phyloP scores from a whole-genome alignment of 2,797 vertebrate species.

The Austrolebias charrua region DNA sequence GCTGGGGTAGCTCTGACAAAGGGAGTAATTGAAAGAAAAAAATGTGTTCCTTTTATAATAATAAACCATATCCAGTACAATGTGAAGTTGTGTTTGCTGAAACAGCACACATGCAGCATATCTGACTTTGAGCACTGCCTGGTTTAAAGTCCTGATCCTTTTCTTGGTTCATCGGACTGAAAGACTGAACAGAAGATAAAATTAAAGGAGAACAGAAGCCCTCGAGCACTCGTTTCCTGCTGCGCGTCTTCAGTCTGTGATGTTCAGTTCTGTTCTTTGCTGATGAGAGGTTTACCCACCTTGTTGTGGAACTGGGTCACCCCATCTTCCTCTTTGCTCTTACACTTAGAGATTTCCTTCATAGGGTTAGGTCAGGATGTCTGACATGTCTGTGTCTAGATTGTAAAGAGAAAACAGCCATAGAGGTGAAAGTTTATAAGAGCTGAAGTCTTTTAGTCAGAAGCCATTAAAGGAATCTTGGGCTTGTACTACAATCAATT shows the following conservation, averaged over 20 bases:
- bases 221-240: conserved; percentile 27
- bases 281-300: conserved; percentile 13
- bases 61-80: conserved; percentile 6
- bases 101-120: neutral
- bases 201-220: conserved; percentile 15
- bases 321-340: neutral
- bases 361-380: neutral
- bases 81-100: conserved; percentile 8
- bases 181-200: conserved; percentile 16
- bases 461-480: neutral
- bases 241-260: conserved; percentile 22
- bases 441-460: conserved; percentile 3
- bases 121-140: conserved; percentile 12
- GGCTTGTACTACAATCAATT: neutral
- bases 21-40: too few relatives aligned
- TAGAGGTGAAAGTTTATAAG: neutral
- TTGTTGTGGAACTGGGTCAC: conserved; percentile 9
- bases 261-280: conserved; percentile 10
- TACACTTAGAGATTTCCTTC: neutral
- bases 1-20: too few relatives aligned
- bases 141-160: conserved; percentile 31
- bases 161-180: neutral
- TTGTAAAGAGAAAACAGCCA: neutral
- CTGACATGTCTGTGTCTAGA: neutral
- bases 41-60: neutral